Evolutionary conservation across 2,888 invertebrate genomes (phyloP), one percentile per base, ranked within the genome.

Genomic region (Pogonocherus hispidulus): DNA sequence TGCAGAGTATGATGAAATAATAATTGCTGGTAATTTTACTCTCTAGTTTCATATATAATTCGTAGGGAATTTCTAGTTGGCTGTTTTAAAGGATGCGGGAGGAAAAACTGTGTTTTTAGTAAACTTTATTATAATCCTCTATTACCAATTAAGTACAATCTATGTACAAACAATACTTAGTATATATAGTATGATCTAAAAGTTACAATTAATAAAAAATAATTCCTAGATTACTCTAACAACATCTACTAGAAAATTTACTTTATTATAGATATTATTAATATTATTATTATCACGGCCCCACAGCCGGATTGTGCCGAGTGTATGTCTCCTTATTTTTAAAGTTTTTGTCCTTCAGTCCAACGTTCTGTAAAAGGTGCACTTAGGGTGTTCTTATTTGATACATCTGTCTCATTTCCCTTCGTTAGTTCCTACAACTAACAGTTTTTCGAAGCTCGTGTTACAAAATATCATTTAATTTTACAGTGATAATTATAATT

Each of bases 281-380:
- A 51, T 69, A 57, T 69, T 67, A 69, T 76, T 76, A 75, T 76
- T 73, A 76, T 74, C 74, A 74, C 75, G 76, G 77, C 76, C 57
- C 55, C 72, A 73, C 75, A 75, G 76, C 75, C 77, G 76, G 75
- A 76, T 72, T 70, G 69, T 70, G 71, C 67, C 67, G 55, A 60
- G 63, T 69, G 54, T 47, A 22, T 65, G 52, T 60, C 27, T 60
- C 62, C 27, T 69, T 55, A 23, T 55, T 60, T 62, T 35, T 73
- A 66, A 56, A 46, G 59, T 60, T 60, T 66, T 68, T 55, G 19
- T 68, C 67, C 68, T 49, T 74, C 72, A 67, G 70, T 74, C 66
- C 74, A 64, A 68, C 51, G 70, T 69, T 71, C 67, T 65, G 70
- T 71, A 71, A 75, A 79, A 79, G 79, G 75, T 79, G 79, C 79